phyloP scores from a whole-genome alignment of 2,113 vertebrate genomes.

The Neogobius melanostomus region DNA sequence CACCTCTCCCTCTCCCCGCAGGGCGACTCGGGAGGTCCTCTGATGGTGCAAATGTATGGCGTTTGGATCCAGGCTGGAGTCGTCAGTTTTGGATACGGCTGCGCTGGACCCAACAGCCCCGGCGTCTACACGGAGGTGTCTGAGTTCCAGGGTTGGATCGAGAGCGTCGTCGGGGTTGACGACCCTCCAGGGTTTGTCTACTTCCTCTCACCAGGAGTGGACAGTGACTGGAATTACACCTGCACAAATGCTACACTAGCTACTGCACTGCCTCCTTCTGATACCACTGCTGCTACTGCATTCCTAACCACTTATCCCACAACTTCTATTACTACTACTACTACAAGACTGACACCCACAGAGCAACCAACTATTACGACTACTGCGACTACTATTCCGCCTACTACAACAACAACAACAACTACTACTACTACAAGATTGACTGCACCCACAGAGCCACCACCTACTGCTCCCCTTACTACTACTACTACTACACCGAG shows the following conservation, averaged over 20 bases:
- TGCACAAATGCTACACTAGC: neutral
- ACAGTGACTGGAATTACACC: neutral
- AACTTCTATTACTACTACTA: too few relatives aligned
- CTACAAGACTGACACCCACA: too few relatives aligned
- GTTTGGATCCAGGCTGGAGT: conserved; percentile 3
- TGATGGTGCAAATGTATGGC: neutral
- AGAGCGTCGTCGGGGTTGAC: neutral
- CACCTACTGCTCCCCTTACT: too few relatives aligned
- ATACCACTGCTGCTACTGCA: too few relatives aligned
- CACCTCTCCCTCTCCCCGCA: neutral
- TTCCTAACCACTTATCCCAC: too few relatives aligned
- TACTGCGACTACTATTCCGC: too few relatives aligned
- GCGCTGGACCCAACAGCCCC: neutral
- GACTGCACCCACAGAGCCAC: too few relatives aligned
- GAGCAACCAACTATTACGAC: too few relatives aligned
- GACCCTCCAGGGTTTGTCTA: neutral
- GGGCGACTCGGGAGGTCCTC: neutral
- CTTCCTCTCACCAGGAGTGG: neutral
- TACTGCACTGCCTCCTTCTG: too few relatives aligned
- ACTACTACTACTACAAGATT: too few relatives aligned
- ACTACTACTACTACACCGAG: too few relatives aligned
- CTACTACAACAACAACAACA: too few relatives aligned
- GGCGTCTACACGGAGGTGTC: neutral
- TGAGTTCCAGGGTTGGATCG: neutral
- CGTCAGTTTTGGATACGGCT: neutral